Percentiles rank a stretch among this genome's conserved stretches.
phyloP scores from a whole-genome alignment of 2,888 invertebrate genomes.

The Himalopsyche kuldschensis region DNA sequence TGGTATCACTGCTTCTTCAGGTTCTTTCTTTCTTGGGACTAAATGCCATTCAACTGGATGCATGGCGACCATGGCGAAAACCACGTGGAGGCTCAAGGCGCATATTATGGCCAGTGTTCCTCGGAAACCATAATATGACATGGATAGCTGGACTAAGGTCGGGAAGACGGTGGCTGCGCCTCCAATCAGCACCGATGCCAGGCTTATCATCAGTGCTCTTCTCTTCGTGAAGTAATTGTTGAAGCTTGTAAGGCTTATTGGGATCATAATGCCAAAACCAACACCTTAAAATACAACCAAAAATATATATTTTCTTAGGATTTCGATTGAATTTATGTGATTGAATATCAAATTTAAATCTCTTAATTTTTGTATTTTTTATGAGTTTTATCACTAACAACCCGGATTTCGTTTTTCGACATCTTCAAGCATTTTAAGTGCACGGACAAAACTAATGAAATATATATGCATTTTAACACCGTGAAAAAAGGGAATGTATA shows the following conservation, averaged over 20 bases:
- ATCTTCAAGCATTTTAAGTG: too few relatives aligned
- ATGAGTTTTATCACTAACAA: too few relatives aligned
- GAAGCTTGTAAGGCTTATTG: conserved; percentile 72
- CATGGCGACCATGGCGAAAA: conserved; percentile 71
- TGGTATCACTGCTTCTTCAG: background rate
- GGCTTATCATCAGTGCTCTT: conserved; percentile 72
- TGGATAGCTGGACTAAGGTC: conserved; percentile 62
- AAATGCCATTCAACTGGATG: conserved; percentile 76
- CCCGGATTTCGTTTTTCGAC: too few relatives aligned
- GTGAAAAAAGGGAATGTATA: too few relatives aligned
- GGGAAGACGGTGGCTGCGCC: conserved; percentile 71
- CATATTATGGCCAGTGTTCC: conserved; percentile 70
- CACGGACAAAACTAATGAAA: too few relatives aligned
- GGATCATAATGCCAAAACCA: conserved; percentile 73
- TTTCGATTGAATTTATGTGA: too few relatives aligned
- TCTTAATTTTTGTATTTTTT: too few relatives aligned
- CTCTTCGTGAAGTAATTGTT: conserved; percentile 73
- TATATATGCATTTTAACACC: too few relatives aligned
- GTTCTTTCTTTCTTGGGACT: conserved; percentile 42
- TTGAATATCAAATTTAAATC: too few relatives aligned
- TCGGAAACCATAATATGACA: conserved; percentile 68
- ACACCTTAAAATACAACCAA: conserved; percentile 61
- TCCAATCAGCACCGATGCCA: conserved; percentile 72
- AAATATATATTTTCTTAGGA: background rate
- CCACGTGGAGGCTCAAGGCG: conserved; percentile 66